Conservation (phyloP, 2,888 invertebrate genomes). For the Pogonocherus hispidulus region DNA sequence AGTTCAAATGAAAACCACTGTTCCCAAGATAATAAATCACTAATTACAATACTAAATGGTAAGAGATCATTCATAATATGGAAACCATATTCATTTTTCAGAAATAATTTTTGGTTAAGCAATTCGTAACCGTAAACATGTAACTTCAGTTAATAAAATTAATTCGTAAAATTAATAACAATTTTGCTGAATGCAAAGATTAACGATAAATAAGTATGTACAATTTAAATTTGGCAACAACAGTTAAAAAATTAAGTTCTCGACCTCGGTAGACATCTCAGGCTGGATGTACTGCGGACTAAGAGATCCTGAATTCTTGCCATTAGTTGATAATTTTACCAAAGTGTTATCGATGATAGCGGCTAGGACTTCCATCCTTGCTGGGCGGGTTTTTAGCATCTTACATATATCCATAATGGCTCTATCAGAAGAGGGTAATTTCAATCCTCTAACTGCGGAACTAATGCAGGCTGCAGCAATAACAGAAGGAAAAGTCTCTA, state of each 20-base stretch:
- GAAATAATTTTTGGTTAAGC: constrained; percentile 40
- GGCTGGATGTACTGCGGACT: constrained; percentile 66
- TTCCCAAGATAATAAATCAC: constrained; percentile 23
- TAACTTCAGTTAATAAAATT: constrained; percentile 52
- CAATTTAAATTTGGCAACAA: constrained; percentile 5
- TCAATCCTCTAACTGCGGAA: constrained; percentile 77
- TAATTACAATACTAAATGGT: constrained; percentile 18
- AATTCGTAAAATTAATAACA: constrained; percentile 48
- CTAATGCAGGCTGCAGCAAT: constrained; percentile 80
- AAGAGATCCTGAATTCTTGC: constrained; percentile 55
- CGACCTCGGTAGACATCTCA: constrained; percentile 68
- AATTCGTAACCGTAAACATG: constrained; percentile 31
- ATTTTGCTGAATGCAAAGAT: constrained; percentile 34
- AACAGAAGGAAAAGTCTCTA: constrained; percentile 79
- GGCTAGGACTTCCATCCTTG: constrained; percentile 72
- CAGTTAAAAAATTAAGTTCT: constrained; percentile 65
- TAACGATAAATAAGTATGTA: constrained; percentile 27
- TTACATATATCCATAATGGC: constrained; percentile 65
- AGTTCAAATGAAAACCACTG: constrained; percentile 30
- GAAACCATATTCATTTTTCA: constrained; percentile 30
- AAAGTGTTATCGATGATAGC: constrained; percentile 74
- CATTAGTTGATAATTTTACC: constrained; percentile 66
- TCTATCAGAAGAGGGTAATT: constrained; percentile 67
- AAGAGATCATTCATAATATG: constrained; percentile 36
- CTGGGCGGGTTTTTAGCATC: constrained; percentile 70